A percentile compares a stretch with the other conserved stretches of the same genome.
phyloP scores from a whole-genome alignment of 1,140 invertebrate genomes.

The Camponotus vicinus region DNA sequence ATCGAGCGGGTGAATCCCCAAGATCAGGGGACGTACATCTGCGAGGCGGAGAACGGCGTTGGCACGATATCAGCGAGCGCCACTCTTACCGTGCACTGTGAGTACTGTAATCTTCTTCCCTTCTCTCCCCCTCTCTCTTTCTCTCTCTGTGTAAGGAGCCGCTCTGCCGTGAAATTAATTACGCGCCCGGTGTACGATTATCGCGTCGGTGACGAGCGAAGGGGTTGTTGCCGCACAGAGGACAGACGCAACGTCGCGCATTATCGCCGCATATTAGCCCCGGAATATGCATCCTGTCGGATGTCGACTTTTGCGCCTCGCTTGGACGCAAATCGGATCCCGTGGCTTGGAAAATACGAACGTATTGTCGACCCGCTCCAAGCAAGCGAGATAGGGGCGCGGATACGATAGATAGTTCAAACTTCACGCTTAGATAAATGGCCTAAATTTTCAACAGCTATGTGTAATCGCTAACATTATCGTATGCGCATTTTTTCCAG shows the following conservation, averaged over 20 bases:
- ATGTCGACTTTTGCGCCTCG: constrained; percentile 50
- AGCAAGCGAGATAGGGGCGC: constrained; percentile 1
- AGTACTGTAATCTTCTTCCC: constrained; percentile 81
- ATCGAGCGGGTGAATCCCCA: constrained; percentile 91
- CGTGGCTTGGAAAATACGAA: constrained; percentile 50
- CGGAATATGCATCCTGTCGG: constrained; percentile 51
- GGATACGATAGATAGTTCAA: constrained; percentile 18
- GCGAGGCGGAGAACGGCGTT: constrained; percentile 93
- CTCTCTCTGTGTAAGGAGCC: background rate
- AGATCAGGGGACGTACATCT: constrained; percentile 94
- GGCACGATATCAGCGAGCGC: constrained; percentile 92
- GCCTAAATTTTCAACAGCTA: background rate
- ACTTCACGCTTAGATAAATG: constrained; percentile 31
- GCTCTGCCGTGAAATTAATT: constrained; percentile 61
- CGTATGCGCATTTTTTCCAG: background rate
- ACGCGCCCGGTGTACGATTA: constrained; percentile 53
- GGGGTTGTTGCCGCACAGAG: background rate
- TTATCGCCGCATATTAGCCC: constrained; percentile 50
- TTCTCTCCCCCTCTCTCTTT: background rate
- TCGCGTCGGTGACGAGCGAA: constrained; percentile 32
- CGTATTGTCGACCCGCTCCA: constrained; percentile 22
- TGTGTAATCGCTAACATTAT: background rate
- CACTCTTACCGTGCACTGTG: constrained; percentile 92
- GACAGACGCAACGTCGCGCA: constrained; percentile 31
- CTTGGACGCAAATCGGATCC: constrained; percentile 39